These are phyloP conservation scores for Bolborhynchus lineola DNA, from an alignment of 2,113 vertebrate genomes.

Conservation along the genomic window DNA sequence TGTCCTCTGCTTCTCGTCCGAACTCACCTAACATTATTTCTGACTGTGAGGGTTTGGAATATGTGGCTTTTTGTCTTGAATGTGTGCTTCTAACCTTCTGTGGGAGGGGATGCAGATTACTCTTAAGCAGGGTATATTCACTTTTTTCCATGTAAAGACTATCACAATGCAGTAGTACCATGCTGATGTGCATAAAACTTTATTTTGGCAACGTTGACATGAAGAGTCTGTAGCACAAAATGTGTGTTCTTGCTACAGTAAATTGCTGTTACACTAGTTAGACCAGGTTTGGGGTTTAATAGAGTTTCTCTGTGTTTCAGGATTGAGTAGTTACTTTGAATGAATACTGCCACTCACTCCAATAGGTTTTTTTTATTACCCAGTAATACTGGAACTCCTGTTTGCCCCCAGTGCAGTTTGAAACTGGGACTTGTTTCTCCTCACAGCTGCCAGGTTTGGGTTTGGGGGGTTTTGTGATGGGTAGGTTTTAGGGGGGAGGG, in stretches of 20 bases:
- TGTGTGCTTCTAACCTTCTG: background rate
- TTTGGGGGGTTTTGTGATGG: background rate
- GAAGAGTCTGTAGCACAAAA: background rate
- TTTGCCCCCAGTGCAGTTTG: background rate
- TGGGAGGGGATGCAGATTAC: background rate
- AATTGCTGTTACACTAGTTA: background rate
- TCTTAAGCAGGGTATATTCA: background rate
- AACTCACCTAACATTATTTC: background rate
- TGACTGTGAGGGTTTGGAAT: background rate
- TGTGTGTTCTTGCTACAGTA: background rate
- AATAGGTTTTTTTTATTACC: background rate
- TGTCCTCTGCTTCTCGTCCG: background rate
- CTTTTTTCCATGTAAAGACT: background rate
- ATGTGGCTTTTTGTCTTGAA: background rate
- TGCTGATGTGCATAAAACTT: background rate
- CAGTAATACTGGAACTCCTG: background rate
- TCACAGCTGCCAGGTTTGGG: background rate
- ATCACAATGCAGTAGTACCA: background rate
- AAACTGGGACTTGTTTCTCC: background rate
- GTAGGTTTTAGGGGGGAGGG: rapidly evolving
- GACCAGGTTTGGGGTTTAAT: background rate
- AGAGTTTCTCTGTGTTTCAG: background rate
- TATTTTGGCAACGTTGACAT: background rate
- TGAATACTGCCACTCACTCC: background rate
- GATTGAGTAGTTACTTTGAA: background rate